phyloP scores from a whole-genome alignment of 1,140 invertebrate species.

The Calliopsis andreniformis region DNA sequence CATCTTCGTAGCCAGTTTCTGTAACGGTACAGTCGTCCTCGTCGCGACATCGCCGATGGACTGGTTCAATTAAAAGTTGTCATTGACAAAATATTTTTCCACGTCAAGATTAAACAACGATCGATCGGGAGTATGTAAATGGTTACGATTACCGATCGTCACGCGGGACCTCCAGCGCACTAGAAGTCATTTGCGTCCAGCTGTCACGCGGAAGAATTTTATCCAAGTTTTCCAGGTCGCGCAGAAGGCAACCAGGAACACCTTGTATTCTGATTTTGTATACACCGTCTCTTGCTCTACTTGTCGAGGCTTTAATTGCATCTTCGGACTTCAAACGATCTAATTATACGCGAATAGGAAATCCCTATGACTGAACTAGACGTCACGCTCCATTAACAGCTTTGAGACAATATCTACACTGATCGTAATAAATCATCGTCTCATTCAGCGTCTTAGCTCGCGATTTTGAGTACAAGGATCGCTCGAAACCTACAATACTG shows the following conservation, averaged over 20 bases:
- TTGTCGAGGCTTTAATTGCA: conserved; percentile 14
- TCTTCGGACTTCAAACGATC: conserved; percentile 31
- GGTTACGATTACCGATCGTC: conserved; percentile 5
- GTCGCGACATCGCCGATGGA: neutral
- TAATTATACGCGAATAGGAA: conserved; percentile 8
- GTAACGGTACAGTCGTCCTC: neutral
- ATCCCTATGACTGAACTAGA: neutral
- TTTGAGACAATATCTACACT: neutral
- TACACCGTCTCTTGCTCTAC: neutral
- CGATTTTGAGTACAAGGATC: neutral
- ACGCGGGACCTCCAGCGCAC: neutral
- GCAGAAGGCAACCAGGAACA: conserved; percentile 26
- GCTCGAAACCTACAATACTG: too few species aligned
- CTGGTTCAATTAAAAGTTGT: neutral
- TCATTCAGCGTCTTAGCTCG: neutral
- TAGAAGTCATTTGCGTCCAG: conserved; percentile 24
- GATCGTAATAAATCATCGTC: neutral
- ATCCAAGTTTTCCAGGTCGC: conserved; percentile 12
- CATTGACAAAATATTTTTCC: conserved; percentile 4
- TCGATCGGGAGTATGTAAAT: neutral
- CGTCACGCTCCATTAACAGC: conserved; percentile 7
- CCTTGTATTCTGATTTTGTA: conserved; percentile 22
- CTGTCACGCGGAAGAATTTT: conserved; percentile 26
- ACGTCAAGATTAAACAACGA: neutral
- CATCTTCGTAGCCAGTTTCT: neutral